Evolutionary conservation across 2,113 vertebrate genomes (phyloP).

Genomic region (Psilopogon haemacephalus): DNA sequence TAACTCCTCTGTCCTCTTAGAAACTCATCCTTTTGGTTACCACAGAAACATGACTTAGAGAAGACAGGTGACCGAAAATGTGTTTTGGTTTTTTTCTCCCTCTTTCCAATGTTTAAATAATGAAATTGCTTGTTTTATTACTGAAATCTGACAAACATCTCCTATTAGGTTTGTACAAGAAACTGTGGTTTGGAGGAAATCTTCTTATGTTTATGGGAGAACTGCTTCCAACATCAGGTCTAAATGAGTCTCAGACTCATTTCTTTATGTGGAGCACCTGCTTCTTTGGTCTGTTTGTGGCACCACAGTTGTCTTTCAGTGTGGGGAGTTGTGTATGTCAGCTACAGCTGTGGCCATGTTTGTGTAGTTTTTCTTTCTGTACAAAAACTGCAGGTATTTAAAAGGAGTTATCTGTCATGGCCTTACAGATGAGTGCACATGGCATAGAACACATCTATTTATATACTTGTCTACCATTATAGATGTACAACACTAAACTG

Average conservation of each 20-base stretch:
- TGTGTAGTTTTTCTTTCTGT: not conserved
- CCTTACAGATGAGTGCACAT: not conserved
- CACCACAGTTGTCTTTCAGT: rapidly evolving
- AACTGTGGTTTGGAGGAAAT: not conserved
- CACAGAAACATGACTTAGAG: not conserved
- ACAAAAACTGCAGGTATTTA: not conserved
- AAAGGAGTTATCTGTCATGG: not conserved
- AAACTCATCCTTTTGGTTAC: not conserved
- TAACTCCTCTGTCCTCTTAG: not conserved
- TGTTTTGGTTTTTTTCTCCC: rapidly evolving
- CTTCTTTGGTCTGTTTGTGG: not conserved
- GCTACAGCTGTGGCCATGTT: not conserved
- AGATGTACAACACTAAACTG: not conserved
- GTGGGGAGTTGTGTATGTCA: not conserved
- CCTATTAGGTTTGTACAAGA: not conserved
- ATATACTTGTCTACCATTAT: not conserved
- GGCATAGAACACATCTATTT: not conserved
- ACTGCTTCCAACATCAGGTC: rapidly evolving
- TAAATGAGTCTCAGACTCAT: not conserved
- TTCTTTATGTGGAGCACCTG: not conserved
- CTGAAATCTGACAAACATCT: not conserved
- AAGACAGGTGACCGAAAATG: not conserved
- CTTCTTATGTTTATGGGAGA: not conserved
- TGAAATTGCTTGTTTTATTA: not conserved
- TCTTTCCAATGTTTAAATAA: not conserved